These are phyloP conservation scores for Aphaenogaster floridana DNA, from an alignment of 1,140 invertebrate genomes.

Conservation along the genomic window DNA sequence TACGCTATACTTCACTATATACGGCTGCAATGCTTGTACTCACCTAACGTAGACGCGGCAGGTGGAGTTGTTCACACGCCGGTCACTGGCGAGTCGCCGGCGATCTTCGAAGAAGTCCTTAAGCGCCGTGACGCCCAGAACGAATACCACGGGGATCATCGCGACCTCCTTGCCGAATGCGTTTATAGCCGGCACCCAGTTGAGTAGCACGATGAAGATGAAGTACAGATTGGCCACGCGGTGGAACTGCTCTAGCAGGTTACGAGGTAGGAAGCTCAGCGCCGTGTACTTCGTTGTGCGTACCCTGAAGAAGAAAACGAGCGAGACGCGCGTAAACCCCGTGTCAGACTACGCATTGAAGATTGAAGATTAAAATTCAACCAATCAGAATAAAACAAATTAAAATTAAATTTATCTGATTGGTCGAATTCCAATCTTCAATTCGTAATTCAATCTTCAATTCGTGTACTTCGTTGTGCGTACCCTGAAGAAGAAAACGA, in stretches of 20 bases:
- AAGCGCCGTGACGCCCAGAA: conserved; percentile 97
- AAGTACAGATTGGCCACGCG: conserved; percentile 99
- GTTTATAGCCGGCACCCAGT: conserved; percentile 97
- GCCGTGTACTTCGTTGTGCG: conserved; percentile 98
- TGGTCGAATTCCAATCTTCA: no score
- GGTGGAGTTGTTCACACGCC: conserved; percentile 96
- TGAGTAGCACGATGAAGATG: conserved; percentile 97
- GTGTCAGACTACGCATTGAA: no score
- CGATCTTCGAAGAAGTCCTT: conserved; percentile 99
- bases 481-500: conserved; percentile 87
- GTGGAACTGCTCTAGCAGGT: conserved; percentile 99
- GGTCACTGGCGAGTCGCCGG: conserved; percentile 95
- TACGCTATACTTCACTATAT: not conserved
- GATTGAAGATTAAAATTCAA: no score
- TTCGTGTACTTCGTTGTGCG: conserved; percentile 98
- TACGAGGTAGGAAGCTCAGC: conserved; percentile 98
- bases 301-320: conserved; percentile 87
- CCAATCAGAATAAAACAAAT: no score
- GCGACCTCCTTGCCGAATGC: conserved; percentile 99
- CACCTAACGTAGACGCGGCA: conserved; percentile 96
- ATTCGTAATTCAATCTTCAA: no score
- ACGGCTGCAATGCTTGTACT: conserved; percentile 74
- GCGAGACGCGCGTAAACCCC: not conserved
- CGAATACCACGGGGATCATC: conserved; percentile 97
- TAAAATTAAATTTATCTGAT: no score